Evolutionary conservation across 2,888 invertebrate species (phyloP), one percentile per base, ranked within the genome.

Genomic region (Ophion ellenae): DNA sequence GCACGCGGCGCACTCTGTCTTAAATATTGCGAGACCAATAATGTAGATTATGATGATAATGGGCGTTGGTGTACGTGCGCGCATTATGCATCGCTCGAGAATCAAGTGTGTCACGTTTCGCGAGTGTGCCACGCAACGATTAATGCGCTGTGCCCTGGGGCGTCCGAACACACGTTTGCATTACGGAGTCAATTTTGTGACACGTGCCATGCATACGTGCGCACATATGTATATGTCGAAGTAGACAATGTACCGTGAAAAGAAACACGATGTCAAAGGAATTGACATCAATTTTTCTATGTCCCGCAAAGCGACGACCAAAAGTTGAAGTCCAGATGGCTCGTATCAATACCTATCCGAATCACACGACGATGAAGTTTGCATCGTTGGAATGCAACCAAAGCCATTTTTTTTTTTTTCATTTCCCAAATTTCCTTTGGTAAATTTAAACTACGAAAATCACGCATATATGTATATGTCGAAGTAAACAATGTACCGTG

Each of bases 121-220:
- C 79, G 63, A 74, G 76, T 71, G 73, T 82, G 78, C 63, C 66
- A n/a, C 57, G 36, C 47, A 14, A 76, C 64, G 64, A 17, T 10
- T 17, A 66, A 40, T 57, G 47, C 61, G 59, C 36, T 6, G n/a
- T 61, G 67, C 36, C 76, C 57, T 63, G 57, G 64, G 40, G 57
- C 77, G 64, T 36, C 40, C 9, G 76, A 70, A 67, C 80, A 83
- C 66, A 71, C 84, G 79, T 63, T 75, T 77, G 83, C 69, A 63
- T 66, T 32, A 75, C 20, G 7, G 78, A 86, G 85, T 87, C 84
- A 86, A 87, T 87, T 84, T 82, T 53, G 69, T 63, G 66, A 71
- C 86, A 87, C 87, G 86, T 87, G 87, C 79, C 70, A 32, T 63
- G 20, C 14, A 63, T 75, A 70, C 64, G 53, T 40, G 17, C 28